phyloP scores from a whole-genome alignment of 2,797 vertebrate genomes.

The Pangasius djambal region DNA sequence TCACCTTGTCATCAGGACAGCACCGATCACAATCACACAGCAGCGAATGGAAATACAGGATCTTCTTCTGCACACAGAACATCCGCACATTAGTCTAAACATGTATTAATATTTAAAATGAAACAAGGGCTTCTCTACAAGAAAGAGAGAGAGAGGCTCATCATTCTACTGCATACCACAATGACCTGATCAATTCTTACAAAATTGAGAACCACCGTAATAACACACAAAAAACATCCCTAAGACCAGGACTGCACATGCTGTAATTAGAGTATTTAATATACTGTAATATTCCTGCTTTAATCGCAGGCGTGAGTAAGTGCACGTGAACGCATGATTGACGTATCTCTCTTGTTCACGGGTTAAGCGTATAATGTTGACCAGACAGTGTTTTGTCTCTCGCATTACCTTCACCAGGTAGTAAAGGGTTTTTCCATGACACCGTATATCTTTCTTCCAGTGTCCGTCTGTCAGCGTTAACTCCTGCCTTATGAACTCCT shows the following conservation, averaged over 20 bases:
- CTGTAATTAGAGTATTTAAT: background rate
- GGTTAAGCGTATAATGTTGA: background rate
- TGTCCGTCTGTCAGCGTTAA: background rate
- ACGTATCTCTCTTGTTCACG: background rate
- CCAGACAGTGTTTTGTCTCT: background rate
- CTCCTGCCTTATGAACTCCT: slow-evolving; percentile 62
- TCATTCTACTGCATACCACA: background rate
- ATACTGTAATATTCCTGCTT: background rate
- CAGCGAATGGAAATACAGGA: slow-evolving; percentile 54
- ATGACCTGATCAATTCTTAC: background rate
- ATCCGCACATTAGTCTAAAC: slow-evolving; percentile 8
- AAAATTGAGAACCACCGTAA: background rate
- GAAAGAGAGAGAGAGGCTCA: background rate
- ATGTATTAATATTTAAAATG: background rate
- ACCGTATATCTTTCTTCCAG: slow-evolving; percentile 71
- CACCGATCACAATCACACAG: slow-evolving; percentile 60
- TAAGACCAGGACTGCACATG: background rate
- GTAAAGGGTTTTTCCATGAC: slow-evolving; percentile 61
- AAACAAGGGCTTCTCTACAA: background rate
- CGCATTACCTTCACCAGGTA: slow-evolving; percentile 62
- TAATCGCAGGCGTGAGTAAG: background rate
- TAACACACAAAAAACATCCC: background rate
- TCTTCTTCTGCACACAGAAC: slow-evolving; percentile 53
- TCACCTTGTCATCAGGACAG: background rate
- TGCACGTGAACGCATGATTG: too few species aligned